These are phyloP conservation scores for Hesperophylax magnus DNA, from an alignment of 1,140 invertebrate species.

Conservation along the genomic window DNA sequence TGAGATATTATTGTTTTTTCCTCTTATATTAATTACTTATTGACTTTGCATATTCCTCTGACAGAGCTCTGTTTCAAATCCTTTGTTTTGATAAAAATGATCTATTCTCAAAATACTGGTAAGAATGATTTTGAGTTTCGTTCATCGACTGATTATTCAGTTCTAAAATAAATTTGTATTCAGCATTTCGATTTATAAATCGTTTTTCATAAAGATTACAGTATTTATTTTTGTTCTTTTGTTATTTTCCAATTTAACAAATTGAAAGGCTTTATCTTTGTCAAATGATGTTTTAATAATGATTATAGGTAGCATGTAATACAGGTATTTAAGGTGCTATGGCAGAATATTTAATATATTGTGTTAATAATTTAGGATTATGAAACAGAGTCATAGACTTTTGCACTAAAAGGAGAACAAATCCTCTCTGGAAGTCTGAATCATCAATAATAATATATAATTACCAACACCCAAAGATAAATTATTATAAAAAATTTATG, in stretches of 20 bases:
- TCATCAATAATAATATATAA: not conserved
- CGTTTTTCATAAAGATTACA: too few relatives aligned
- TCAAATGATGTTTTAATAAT: not conserved
- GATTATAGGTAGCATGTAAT: constrained; percentile 1
- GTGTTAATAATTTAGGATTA: too few relatives aligned
- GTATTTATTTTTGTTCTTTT: too few relatives aligned
- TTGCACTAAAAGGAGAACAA: not conserved
- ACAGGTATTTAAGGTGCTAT: constrained; percentile 28
- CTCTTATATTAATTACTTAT: too few relatives aligned
- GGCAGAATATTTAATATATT: constrained; percentile 22
- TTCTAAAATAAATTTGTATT: not conserved
- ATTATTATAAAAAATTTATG: too few relatives aligned
- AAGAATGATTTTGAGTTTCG: too few relatives aligned
- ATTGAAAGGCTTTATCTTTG: not conserved
- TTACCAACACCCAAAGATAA: not conserved
- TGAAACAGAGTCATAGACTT: not conserved
- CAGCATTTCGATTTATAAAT: not conserved
- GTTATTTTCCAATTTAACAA: too few relatives aligned
- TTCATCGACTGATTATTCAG: not conserved
- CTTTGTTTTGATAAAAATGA: too few relatives aligned
- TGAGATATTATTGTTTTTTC: too few relatives aligned
- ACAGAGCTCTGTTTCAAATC: too few relatives aligned
- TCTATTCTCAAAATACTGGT: too few relatives aligned
- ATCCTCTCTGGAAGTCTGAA: not conserved
- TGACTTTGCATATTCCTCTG: too few relatives aligned